Evolutionary conservation across 1,140 invertebrate genomes (phyloP).

Genomic region (Brachionus rubens): DNA sequence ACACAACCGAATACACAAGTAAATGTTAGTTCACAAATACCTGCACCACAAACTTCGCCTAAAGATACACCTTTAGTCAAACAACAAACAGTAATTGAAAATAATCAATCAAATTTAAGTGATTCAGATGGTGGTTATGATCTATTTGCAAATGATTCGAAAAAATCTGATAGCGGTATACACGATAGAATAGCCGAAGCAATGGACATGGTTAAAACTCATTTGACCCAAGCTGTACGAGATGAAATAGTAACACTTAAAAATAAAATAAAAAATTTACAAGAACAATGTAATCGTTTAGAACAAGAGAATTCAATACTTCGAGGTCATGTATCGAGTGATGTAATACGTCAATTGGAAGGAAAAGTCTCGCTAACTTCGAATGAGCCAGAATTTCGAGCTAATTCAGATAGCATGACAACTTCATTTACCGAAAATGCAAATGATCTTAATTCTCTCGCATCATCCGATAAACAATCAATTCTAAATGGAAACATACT

Average conservation of each 20-base stretch:
- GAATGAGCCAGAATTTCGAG: not conserved
- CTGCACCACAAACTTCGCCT: not conserved
- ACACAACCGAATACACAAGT: too few relatives aligned
- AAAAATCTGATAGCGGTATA: not conserved
- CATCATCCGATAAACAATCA: not conserved
- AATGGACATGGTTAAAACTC: constrained; percentile 29
- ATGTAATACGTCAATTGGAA: not conserved
- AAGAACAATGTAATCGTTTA: constrained; percentile 8
- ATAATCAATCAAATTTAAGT: not conserved
- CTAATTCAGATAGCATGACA: not conserved
- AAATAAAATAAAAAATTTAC: constrained; percentile 39
- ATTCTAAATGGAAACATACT: not conserved
- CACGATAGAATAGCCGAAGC: constrained; percentile 33
- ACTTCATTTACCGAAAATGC: constrained; percentile 26
- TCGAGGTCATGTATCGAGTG: not conserved
- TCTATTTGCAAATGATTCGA: not conserved
- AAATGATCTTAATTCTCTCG: not conserved
- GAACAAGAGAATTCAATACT: constrained; percentile 42
- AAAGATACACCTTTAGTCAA: constrained; percentile 17
- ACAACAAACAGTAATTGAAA: not conserved
- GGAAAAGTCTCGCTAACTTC: not conserved
- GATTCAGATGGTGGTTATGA: not conserved
- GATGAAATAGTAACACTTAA: constrained; percentile 36
- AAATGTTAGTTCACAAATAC: constrained; percentile 1
- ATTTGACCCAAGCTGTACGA: constrained; percentile 30